A percentile compares a stretch with the other conserved stretches of the same genome.
Conservation (phyloP, 2,113 vertebrate genomes). For the Misgurnus mizolepis region DNA sequence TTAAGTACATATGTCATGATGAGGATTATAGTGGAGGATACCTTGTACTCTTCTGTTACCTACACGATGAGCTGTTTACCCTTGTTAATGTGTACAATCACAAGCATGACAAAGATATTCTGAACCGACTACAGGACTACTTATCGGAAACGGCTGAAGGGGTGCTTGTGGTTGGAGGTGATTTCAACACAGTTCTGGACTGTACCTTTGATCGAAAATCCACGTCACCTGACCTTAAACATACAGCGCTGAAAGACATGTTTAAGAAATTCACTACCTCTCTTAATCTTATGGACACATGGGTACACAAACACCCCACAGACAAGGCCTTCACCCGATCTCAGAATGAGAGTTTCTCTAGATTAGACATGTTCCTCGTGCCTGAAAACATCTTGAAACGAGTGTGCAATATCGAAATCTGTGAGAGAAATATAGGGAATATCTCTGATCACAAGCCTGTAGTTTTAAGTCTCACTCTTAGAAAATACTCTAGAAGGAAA, state of each 20-base stretch:
- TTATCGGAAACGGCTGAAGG: slow-evolving; percentile 58
- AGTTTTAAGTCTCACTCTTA: background rate
- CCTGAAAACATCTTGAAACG: slow-evolving; percentile 54
- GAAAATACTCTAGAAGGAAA: background rate
- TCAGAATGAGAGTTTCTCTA: slow-evolving; percentile 15
- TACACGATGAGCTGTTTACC: slow-evolving; percentile 49
- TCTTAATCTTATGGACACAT: slow-evolving; percentile 33
- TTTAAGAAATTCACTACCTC: slow-evolving; percentile 32
- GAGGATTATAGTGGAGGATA: slow-evolving; percentile 41
- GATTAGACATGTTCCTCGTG: slow-evolving; percentile 49
- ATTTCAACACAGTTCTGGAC: slow-evolving; percentile 28
- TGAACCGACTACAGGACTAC: slow-evolving; percentile 54
- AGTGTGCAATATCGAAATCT: background rate
- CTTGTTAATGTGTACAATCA: slow-evolving; percentile 59
- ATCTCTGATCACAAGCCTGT: slow-evolving; percentile 31
- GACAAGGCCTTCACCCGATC: background rate
- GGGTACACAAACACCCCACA: slow-evolving; percentile 10
- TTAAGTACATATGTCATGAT: slow-evolving; percentile 35
- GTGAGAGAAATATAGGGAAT: background rate
- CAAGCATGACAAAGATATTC: slow-evolving; percentile 19
- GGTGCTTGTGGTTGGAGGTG: slow-evolving; percentile 33
- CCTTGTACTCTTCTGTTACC: slow-evolving; percentile 43
- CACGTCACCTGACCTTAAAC: background rate
- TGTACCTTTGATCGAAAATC: slow-evolving; percentile 23
- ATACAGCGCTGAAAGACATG: background rate